phyloP scores from a whole-genome alignment of 2,888 invertebrate species.

The Aleiodes leptofemur region DNA sequence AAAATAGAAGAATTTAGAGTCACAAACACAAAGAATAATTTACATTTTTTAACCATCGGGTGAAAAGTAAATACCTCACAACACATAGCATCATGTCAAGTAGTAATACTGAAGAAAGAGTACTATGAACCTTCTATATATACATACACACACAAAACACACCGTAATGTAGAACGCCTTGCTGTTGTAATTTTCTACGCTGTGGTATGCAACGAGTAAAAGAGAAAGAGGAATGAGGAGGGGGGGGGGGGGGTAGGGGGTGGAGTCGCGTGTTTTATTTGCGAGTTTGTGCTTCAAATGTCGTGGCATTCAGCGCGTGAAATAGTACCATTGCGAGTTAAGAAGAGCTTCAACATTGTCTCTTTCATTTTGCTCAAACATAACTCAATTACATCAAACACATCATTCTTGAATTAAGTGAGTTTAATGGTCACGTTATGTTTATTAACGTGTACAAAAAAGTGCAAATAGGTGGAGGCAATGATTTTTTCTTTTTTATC shows the following conservation, averaged over 20 bases:
- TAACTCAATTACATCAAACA: conserved; percentile 56
- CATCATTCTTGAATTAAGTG: conserved; percentile 19
- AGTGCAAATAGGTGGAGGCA: not conserved
- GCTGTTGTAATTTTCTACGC: not conserved
- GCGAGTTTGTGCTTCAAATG: conserved; percentile 23
- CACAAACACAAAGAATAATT: too few relatives aligned
- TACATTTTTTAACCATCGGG: too few relatives aligned
- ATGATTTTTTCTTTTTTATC: not conserved
- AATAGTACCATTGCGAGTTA: not conserved
- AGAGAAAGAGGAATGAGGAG: not conserved
- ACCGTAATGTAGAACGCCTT: not conserved
- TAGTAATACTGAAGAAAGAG: too few relatives aligned
- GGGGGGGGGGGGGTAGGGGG: too few relatives aligned
- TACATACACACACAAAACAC: too few relatives aligned
- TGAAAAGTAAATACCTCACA: too few relatives aligned
- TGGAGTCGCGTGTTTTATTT: conserved; percentile 30
- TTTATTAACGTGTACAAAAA: conserved; percentile 15
- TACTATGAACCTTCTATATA: too few relatives aligned
- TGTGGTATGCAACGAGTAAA: not conserved
- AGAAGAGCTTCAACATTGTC: conserved; percentile 15
- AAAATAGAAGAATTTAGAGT: too few relatives aligned
- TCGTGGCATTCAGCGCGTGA: not conserved
- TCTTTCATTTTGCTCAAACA: conserved; percentile 14
- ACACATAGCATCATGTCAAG: too few relatives aligned
- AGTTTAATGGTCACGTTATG: conserved; percentile 50